Base-by-base conservation (phyloP, 2,797 vertebrate genomes). In the Mus caroli region DNA sequence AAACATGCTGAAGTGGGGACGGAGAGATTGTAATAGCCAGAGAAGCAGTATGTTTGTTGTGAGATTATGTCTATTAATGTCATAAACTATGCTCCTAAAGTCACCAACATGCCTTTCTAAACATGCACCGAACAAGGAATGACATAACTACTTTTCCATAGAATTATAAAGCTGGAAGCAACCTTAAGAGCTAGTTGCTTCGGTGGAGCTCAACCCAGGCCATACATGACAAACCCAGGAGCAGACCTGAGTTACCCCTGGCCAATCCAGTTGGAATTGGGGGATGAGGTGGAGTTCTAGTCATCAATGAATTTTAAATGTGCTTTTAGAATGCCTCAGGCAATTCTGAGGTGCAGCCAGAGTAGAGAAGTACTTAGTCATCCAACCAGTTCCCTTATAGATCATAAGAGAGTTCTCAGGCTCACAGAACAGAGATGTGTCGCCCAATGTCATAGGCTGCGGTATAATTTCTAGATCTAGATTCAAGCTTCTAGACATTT, bases 151-250 rank as follows among this genome's bases (percentile, higher is more conserved):
- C 37, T 80, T 97, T 37, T 84, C 4, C 40, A 89, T 37, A 77
- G n/a, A 85, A 77, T 54, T 91, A 9, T 52, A 86, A 91, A 91
- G 40, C 54, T 87, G 34, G 67, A 95, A 86, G 82, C 50, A 92
- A 69, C 24, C 40, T 85, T 92, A 40, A 52, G 40, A 88, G 93
- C 77, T 37, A 79, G 13, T 46, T 88, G 40, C 73, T n/a, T 94
- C 77, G 24, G 17, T 76, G 71, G 12, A 75, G 37, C 88, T 92
- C 76, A 77, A 31, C 34, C 58, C 56, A 20, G 62, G 17, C 67
- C 40, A 80, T 34, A 87, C 9, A 26, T 78, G 86, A 90, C 73
- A 94, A 85, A 67, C 54, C 28, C 2, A 0, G 46, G 67, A 50
- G 1, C 17, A 83, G 31, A 19, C 22, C 73, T 87, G 6, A 34